These are phyloP conservation scores for Hetaerina titia DNA, from an alignment of 2,888 invertebrate species.

Conservation along the genomic window DNA sequence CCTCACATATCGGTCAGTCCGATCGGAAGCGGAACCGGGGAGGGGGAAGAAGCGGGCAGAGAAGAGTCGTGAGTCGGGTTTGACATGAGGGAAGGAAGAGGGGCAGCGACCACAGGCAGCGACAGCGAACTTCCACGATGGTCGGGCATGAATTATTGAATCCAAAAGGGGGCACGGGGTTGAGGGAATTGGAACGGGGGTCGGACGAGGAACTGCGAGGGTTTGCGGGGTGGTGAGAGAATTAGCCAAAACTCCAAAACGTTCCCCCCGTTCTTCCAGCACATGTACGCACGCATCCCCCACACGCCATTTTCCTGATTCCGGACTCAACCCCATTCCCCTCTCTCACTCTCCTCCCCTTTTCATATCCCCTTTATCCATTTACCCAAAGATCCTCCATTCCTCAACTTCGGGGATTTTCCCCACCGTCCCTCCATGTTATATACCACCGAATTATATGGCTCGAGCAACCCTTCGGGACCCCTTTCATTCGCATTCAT, in stretches of 20 bases:
- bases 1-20: neutral
- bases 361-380: neutral
- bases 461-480: neutral
- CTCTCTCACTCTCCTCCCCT: neutral
- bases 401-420: neutral
- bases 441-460: conserved; percentile 5
- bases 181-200: neutral
- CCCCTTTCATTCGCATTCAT: neutral
- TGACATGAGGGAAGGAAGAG: neutral
- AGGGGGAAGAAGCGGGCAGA: neutral
- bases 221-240: neutral
- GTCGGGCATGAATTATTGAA: conserved; percentile 61
- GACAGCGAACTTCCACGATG: conserved; percentile 59
- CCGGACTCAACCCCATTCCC: neutral
- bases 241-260: conserved; percentile 16
- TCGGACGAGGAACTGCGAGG: neutral
- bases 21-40: neutral
- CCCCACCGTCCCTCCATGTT: neutral
- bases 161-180: conserved; percentile 23
- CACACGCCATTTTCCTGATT: too few species aligned
- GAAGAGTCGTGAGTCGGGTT: neutral
- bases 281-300: neutral
- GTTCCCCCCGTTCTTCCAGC: neutral
- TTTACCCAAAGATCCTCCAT: neutral
- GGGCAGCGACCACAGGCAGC: conserved; percentile 24